Evolutionary conservation across 2,888 invertebrate genomes (phyloP).

Genomic region (Schizaphis graminum): DNA sequence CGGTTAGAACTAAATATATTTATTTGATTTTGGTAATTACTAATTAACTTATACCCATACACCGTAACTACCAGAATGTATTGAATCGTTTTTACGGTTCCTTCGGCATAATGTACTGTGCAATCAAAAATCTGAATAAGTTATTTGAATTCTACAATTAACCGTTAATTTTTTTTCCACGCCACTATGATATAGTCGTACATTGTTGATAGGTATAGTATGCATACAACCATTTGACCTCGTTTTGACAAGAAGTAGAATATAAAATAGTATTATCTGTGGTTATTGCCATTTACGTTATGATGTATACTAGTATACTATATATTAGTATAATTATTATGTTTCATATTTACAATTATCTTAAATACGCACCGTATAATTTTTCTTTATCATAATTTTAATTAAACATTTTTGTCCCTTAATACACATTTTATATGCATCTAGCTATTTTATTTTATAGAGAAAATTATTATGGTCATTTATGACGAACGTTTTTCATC

Average conservation of each 20-base stretch:
- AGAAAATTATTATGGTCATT: neutral
- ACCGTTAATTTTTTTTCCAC: conserved; percentile 42
- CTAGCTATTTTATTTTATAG: conserved; percentile 15
- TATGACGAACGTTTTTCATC: neutral
- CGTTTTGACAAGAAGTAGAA: conserved; percentile 11
- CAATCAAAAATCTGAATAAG: conserved; percentile 40
- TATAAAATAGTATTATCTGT: conserved; percentile 20
- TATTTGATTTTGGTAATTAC: conserved; percentile 10
- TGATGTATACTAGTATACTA: neutral
- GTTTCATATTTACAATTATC: neutral
- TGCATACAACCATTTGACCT: conserved; percentile 31
- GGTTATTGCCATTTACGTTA: neutral
- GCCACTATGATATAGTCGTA: neutral
- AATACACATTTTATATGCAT: neutral
- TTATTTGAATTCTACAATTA: conserved; percentile 42
- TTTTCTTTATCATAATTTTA: conserved; percentile 1
- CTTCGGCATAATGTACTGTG: neutral
- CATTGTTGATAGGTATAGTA: neutral
- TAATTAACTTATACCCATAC: conserved; percentile 14
- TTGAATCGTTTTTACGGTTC: conserved; percentile 34
- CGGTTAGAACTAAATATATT: conserved; percentile 9
- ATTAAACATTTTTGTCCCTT: neutral
- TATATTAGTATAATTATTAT: neutral
- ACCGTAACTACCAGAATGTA: neutral
- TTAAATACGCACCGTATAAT: neutral